Evolutionary conservation across 2,888 invertebrate genomes (phyloP).

Genomic region (Polymixis flavicincta): DNA sequence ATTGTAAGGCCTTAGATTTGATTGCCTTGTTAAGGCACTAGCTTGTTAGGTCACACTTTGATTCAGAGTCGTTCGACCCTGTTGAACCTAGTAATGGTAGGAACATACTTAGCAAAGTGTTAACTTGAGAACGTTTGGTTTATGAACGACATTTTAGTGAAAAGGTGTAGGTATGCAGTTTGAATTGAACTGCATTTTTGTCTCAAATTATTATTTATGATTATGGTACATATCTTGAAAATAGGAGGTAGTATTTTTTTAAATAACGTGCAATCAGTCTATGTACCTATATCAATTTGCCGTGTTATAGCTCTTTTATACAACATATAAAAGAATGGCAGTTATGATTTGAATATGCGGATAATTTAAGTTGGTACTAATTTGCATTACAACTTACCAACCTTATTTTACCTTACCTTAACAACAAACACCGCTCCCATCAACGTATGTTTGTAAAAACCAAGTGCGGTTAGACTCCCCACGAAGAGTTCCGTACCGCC

Average conservation of each 20-base stretch:
- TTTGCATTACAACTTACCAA: too few relatives aligned
- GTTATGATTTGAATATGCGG: neutral
- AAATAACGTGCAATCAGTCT: too few relatives aligned
- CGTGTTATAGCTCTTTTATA: neutral
- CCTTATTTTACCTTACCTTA: too few relatives aligned
- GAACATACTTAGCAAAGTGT: conserved; percentile 45
- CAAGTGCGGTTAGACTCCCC: too few relatives aligned
- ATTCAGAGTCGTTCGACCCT: conserved; percentile 46
- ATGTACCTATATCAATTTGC: too few relatives aligned
- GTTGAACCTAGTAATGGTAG: conserved; percentile 46
- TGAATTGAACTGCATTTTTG: neutral
- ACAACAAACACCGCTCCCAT: too few relatives aligned
- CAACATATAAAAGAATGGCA: neutral
- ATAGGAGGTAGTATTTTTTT: too few relatives aligned
- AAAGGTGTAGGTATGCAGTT: neutral
- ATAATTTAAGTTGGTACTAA: neutral
- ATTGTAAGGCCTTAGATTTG: conserved; percentile 55
- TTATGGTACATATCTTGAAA: neutral
- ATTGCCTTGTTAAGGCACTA: conserved; percentile 61
- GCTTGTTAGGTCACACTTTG: conserved; percentile 61
- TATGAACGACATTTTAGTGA: conserved; percentile 4
- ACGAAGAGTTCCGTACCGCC: too few relatives aligned
- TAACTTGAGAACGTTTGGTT: conserved; percentile 17
- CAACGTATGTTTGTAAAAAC: too few relatives aligned
- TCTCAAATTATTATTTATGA: neutral